Base-by-base conservation (phyloP, 1,140 invertebrate species). In the Acromyrmex heyeri region DNA sequence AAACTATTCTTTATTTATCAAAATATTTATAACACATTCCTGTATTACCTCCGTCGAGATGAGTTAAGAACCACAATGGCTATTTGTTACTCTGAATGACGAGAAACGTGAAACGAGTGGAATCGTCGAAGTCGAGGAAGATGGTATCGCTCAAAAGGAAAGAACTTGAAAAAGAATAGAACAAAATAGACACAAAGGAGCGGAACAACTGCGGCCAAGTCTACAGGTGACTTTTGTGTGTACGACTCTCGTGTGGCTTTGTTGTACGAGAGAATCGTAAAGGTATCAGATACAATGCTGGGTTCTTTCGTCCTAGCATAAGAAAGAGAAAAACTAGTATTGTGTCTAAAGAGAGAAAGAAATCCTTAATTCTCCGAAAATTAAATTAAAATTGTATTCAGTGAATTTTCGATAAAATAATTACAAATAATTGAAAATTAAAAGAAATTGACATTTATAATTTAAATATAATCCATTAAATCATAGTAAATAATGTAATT, bases 91-190 rank as follows among this genome's bases (percentile, higher is more conserved):
- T 21, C 8, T 48, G 69, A 73, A 75, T 50, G 69, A 83, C 14
- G 27, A 27, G 16, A 83, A 83, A 24, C n/a, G 14, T 27, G 38
- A 14, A 75, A 75, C 79, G 34, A 75, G 79, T 50, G 24, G 69
- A 75, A 27, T 38, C 57, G 79, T 55, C 24, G 38, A 83, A 83
- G 53, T 73, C 21, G 64, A 44, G 24, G 12, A 18, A 59, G 55
- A 75, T 18, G 12, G 38, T 38, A 61, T 61, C 69, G 24, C 38
- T 82, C 55, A 83, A 88, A 81, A 82, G 86, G 62, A 38, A 69
- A 50, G 55, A 83, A 69, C 62, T 70, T 61, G 81, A 87, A 88
- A 88, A 87, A 88, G 69, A 88, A 73, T 76, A 69, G 64, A 34
- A 75, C 12, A 38, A 57, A 73, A 69, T n/a, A 87, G 79, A 85